Conservation (phyloP, 92 coral and sea anemone genomes). For the Meandrina meandrites region DNA sequence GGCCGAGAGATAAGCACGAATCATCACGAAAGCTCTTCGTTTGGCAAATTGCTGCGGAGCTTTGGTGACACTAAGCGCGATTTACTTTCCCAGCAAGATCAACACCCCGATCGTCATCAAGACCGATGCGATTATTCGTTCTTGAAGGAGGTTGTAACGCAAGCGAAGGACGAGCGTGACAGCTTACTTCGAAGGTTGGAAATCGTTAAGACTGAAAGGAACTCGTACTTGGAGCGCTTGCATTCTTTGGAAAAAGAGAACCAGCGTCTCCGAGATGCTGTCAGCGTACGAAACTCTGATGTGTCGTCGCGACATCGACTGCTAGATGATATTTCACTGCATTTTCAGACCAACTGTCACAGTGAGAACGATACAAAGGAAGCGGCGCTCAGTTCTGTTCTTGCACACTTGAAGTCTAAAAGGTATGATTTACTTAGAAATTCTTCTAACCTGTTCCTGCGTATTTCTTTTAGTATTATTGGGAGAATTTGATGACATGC, state of each 20-base stretch:
- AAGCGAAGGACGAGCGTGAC: constrained; percentile 74
- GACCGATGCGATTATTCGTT: constrained; percentile 32
- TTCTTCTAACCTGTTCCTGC: background rate
- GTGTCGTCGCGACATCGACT: constrained; percentile 7
- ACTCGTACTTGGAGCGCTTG: constrained; percentile 74
- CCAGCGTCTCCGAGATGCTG: constrained; percentile 64
- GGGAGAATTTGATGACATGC: background rate
- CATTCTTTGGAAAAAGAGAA: constrained; percentile 74
- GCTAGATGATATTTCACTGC: constrained; percentile 29
- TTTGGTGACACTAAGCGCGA: constrained; percentile 36
- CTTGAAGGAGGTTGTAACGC: constrained; percentile 76
- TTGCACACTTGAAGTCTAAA: constrained; percentile 78
- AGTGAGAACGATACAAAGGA: constrained; percentile 53
- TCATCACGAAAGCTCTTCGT: constrained; percentile 3
- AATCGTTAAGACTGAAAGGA: constrained; percentile 72
- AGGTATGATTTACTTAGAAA: constrained; percentile 37
- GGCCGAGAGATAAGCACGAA: background rate
- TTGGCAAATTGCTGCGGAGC: background rate
- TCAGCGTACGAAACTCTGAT: constrained; percentile 33
- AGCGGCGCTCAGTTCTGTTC: constrained; percentile 60
- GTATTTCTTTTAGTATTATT: background rate
- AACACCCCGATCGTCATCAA: background rate
- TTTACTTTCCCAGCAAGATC: constrained; percentile 54
- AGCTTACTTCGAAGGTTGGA: constrained; percentile 73
- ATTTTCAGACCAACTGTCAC: constrained; percentile 39